A percentile compares a stretch with the other conserved stretches of the same genome.
Evolutionary conservation across 2,113 vertebrate species (phyloP).

Genomic region (Lontra canadensis): DNA sequence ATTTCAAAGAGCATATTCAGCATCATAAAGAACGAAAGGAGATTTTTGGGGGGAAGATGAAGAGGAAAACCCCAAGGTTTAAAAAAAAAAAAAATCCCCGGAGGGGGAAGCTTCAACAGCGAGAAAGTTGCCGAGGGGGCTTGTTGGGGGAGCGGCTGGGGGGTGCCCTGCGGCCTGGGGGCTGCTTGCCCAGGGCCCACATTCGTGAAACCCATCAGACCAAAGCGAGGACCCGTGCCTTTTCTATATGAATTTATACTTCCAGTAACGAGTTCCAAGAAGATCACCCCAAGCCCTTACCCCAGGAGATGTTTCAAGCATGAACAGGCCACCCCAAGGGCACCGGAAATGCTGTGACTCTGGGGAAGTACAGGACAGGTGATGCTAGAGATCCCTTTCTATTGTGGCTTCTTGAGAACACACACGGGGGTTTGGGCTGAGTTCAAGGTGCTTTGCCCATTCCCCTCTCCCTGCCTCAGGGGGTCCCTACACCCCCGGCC

Average conservation of each 20-base stretch:
- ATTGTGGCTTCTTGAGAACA: not conserved
- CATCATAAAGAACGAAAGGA: not conserved
- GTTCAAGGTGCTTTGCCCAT: too few species aligned
- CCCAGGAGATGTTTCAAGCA: not conserved
- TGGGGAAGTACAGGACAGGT: not conserved
- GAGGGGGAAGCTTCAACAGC: not conserved
- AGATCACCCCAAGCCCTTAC: not conserved
- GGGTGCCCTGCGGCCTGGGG: not conserved
- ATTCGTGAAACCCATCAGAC: accelerated
- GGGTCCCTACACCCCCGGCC: not conserved
- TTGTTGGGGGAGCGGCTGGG: not conserved
- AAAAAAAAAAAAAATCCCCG: not conserved
- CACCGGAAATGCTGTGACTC: not conserved
- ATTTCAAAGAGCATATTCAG: not conserved
- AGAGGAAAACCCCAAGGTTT: not conserved
- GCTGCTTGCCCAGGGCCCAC: not conserved
- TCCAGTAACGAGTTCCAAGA: not conserved
- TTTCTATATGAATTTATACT: not conserved
- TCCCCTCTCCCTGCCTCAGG: not conserved
- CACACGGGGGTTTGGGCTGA: accelerated
- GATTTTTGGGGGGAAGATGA: not conserved
- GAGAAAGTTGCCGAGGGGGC: not conserved
- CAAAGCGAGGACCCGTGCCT: accelerated
- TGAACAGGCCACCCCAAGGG: not conserved
- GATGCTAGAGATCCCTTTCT: not conserved